Conservation (phyloP, 2,797 vertebrate species). For the Taeniopygia guttata region DNA sequence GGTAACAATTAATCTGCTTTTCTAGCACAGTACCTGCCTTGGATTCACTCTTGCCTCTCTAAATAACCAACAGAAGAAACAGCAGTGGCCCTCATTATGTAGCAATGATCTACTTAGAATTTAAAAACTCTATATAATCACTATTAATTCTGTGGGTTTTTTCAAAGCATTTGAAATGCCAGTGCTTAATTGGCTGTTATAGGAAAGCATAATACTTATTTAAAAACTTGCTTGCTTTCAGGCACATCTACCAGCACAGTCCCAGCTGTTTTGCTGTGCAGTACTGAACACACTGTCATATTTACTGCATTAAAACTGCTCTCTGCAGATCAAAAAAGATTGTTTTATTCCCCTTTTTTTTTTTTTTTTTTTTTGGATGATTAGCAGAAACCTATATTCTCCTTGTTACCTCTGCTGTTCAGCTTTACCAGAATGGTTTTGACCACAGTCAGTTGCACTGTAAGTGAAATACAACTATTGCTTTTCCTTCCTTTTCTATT, state of each 20-base stretch:
- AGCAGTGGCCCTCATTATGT: neutral
- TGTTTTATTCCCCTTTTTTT: neutral
- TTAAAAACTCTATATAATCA: neutral
- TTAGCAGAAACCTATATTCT: neutral
- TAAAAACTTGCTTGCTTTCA: neutral
- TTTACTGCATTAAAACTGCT: neutral
- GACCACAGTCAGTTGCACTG: neutral
- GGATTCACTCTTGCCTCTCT: neutral
- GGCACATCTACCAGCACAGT: neutral
- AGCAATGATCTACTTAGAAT: neutral
- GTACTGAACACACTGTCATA: neutral
- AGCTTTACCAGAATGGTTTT: neutral
- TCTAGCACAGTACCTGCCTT: neutral
- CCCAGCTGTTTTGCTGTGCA: neutral
- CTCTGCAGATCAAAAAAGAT: neutral
- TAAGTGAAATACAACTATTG: neutral
- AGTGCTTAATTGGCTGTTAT: neutral
- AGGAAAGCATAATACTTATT: neutral
- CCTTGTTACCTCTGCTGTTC: neutral
- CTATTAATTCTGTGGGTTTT: neutral
- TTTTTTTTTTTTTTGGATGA: neutral
- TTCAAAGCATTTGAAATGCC: neutral
- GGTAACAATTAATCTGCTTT: neutral
- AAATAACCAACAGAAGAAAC: neutral
- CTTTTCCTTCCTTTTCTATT: conserved; percentile 30